Evolutionary conservation across 1,140 invertebrate genomes (phyloP).

Genomic region (Bombus pascuorum): DNA sequence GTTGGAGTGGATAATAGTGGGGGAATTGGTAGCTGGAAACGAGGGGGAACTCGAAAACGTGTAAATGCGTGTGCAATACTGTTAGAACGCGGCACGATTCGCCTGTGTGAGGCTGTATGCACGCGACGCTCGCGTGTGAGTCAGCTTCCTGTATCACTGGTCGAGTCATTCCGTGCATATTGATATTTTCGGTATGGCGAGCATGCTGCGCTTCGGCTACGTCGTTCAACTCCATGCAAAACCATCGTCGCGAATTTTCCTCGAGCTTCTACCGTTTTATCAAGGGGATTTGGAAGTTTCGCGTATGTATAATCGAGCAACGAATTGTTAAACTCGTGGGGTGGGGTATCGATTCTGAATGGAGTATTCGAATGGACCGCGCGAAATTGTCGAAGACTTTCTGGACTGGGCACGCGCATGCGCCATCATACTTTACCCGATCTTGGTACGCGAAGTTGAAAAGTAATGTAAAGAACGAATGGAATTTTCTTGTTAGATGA

Average conservation of each 20-base stretch:
- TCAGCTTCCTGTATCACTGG: slow-evolving; percentile 67
- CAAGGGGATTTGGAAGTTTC: neutral
- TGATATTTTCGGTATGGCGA: slow-evolving; percentile 64
- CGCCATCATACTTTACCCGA: neutral
- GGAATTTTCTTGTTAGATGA: neutral
- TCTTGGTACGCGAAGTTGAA: neutral
- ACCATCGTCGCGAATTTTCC: slow-evolving; percentile 22
- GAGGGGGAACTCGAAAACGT: slow-evolving; percentile 51
- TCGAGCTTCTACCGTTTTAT: neutral
- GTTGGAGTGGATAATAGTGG: slow-evolving; percentile 12
- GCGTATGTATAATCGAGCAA: neutral
- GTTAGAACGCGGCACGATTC: slow-evolving; percentile 35
- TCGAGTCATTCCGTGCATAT: slow-evolving; percentile 61
- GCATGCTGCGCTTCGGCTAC: neutral
- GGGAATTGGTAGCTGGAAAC: slow-evolving; percentile 27
- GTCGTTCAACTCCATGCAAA: neutral
- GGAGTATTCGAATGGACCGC: neutral
- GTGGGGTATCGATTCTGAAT: neutral
- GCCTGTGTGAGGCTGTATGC: neutral
- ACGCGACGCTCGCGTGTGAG: slow-evolving; percentile 47
- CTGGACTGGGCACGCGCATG: neutral
- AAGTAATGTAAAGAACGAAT: neutral
- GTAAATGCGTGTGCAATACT: slow-evolving; percentile 63
- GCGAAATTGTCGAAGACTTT: neutral
- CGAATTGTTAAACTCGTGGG: neutral